Evolutionary conservation across 2,797 vertebrate genomes (phyloP).

Genomic region (Poecilia picta): DNA sequence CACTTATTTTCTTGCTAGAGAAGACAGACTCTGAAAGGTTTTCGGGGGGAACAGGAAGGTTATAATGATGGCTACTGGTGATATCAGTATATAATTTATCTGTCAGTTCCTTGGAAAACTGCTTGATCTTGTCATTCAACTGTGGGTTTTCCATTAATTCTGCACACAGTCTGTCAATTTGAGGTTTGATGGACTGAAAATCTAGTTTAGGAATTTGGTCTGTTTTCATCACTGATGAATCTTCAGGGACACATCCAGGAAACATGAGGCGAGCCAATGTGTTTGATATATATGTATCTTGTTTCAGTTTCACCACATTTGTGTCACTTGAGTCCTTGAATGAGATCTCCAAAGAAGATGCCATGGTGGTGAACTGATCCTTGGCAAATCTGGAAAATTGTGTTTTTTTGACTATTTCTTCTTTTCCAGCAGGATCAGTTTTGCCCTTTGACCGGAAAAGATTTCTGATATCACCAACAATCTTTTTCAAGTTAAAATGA

Average conservation of each 20-base stretch:
- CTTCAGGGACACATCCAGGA: background rate
- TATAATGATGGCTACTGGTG: background rate
- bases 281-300: background rate
- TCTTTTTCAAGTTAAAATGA: background rate
- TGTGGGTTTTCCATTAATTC: background rate
- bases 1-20: background rate
- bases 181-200: background rate
- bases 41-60: background rate
- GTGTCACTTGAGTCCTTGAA: background rate
- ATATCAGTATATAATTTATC: background rate
- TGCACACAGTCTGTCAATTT: background rate
- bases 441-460: background rate
- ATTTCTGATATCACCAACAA: background rate
- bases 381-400: background rate
- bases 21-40: background rate
- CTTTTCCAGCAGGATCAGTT: background rate
- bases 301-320: background rate
- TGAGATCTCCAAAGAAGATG: background rate
- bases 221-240: background rate
- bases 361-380: background rate
- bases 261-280: background rate
- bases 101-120: slow-evolving; percentile 1
- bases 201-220: background rate
- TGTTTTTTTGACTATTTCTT: background rate
- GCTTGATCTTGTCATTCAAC: background rate